phyloP scores from a whole-genome alignment of 2,888 invertebrate genomes.

The Caenorhabditis sp. region DNA sequence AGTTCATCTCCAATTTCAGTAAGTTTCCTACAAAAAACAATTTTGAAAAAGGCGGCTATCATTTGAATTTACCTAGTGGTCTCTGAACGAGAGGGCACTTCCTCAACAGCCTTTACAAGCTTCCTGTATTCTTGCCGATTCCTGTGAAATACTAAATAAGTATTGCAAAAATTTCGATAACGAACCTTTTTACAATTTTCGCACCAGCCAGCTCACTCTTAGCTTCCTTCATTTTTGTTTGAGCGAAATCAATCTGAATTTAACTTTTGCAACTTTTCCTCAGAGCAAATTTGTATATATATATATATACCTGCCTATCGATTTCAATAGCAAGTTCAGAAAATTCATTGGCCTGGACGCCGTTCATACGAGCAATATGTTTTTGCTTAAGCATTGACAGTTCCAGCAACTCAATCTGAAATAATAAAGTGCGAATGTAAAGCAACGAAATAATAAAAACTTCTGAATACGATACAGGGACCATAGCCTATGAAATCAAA shows the following conservation, averaged over 20 bases:
- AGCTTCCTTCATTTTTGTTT: slow-evolving; percentile 69
- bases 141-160: slow-evolving; percentile 14
- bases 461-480: neutral
- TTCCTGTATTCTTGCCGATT: slow-evolving; percentile 75
- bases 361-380: slow-evolving; percentile 55
- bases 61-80: slow-evolving; percentile 45
- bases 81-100: slow-evolving; percentile 68
- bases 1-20: slow-evolving; percentile 68
- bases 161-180: neutral
- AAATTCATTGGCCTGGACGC: slow-evolving; percentile 59
- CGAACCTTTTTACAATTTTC: slow-evolving; percentile 53
- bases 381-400: slow-evolving; percentile 68
- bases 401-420: slow-evolving; percentile 66
- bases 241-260: slow-evolving; percentile 32
- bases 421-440: neutral
- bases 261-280: neutral
- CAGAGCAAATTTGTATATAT: neutral
- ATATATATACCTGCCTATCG: slow-evolving; percentile 53
- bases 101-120: slow-evolving; percentile 68
- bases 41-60: neutral
- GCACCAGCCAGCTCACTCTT: slow-evolving; percentile 68
- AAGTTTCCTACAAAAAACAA: slow-evolving; percentile 58
- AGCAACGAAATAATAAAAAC: neutral
- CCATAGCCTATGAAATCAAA: neutral
- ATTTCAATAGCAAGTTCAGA: slow-evolving; percentile 55